These are phyloP conservation scores for Sepioteuthis lessoniana DNA, from an alignment of 2,888 invertebrate species.

Conservation along the genomic window DNA sequence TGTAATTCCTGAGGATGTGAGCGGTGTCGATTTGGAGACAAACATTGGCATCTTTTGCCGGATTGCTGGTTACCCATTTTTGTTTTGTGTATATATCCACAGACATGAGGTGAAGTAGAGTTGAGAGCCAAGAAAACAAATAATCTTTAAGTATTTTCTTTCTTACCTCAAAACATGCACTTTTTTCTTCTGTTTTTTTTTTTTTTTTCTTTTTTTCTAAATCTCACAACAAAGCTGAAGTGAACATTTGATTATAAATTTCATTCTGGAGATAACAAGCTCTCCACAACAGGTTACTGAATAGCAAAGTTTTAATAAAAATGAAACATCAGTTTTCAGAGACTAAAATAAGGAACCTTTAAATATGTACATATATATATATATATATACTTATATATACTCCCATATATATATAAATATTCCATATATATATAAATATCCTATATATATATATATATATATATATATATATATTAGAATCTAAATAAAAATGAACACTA, in stretches of 20 bases:
- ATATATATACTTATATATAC: background rate
- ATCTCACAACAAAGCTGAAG: background rate
- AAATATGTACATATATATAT: background rate
- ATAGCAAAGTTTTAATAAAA: background rate
- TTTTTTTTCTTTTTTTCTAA: background rate
- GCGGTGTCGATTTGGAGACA: slow-evolving; percentile 41
- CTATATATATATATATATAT: background rate
- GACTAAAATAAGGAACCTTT: background rate
- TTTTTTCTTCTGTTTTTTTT: background rate
- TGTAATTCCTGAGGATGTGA: slow-evolving; percentile 47
- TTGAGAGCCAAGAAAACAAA: background rate
- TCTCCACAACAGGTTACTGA: background rate
- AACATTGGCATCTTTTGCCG: slow-evolving; percentile 41
- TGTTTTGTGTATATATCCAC: slow-evolving; percentile 36
- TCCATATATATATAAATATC: too few species aligned
- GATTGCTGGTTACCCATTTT: slow-evolving; percentile 45
- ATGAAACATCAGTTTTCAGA: background rate
- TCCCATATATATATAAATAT: background rate
- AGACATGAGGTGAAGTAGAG: background rate
- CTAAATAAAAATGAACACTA: background rate
- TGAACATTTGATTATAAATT: background rate
- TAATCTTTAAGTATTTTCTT: background rate
- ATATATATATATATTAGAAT: background rate
- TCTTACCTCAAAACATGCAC: background rate
- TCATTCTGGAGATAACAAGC: background rate